A percentile compares a stretch with the other conserved stretches of the same genome.
These are phyloP conservation scores for Scyliorhinus canicula DNA, from an alignment of 2,797 vertebrate species.

Conservation along the genomic window DNA sequence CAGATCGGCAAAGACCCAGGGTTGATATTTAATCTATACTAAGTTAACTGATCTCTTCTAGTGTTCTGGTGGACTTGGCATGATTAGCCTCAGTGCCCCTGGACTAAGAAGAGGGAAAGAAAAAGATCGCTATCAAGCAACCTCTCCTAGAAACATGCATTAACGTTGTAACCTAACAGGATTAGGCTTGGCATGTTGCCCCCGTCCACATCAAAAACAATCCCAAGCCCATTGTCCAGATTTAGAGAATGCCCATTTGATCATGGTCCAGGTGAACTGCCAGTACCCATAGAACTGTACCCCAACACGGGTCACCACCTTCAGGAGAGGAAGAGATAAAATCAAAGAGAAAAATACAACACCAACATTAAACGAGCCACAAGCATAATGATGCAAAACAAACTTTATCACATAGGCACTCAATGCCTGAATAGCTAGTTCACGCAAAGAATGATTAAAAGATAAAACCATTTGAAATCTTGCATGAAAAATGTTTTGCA, in stretches of 20 bases:
- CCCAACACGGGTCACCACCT: conserved; percentile 29
- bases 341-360: not conserved
- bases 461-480: not conserved
- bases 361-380: not conserved
- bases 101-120: not conserved
- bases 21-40: not conserved
- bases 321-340: not conserved
- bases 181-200: not conserved
- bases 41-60: not conserved
- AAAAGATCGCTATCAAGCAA: not conserved
- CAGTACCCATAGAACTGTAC: not conserved
- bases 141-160: not conserved
- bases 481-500: not conserved
- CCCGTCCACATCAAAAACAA: not conserved
- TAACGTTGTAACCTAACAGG: not conserved
- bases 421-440: not conserved
- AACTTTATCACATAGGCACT: not conserved
- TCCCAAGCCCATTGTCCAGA: conserved; percentile 14
- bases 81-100: not conserved
- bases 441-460: not conserved
- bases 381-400: not conserved
- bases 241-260: conserved; percentile 22
- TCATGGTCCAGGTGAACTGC: not conserved
- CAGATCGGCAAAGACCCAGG: not conserved
- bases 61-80: not conserved